phyloP scores from a whole-genome alignment of 2,113 vertebrate species.

The Lethenteron camtschaticum region DNA sequence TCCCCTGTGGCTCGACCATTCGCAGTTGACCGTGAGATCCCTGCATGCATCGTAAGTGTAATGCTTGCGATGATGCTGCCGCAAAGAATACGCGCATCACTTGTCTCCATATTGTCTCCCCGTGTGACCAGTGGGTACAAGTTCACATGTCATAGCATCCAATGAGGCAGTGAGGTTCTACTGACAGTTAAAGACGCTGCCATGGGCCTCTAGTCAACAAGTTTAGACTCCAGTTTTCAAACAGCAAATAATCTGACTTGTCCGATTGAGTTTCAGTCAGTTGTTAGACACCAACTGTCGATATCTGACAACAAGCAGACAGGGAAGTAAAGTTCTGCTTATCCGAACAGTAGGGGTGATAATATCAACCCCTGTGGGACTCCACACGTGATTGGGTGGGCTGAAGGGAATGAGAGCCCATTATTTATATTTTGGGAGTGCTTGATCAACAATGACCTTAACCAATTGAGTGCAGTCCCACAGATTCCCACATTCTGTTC shows the following conservation, averaged over 20 bases:
- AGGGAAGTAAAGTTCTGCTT: background rate
- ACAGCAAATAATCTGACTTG: background rate
- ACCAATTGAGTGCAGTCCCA: background rate
- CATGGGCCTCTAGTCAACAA: background rate
- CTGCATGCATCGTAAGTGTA: too few relatives aligned
- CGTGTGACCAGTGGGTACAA: too few relatives aligned
- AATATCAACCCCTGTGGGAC: background rate
- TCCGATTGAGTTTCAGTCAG: background rate
- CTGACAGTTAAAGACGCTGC: conserved; percentile 2
- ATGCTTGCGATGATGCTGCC: too few relatives aligned
- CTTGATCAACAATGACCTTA: too few relatives aligned
- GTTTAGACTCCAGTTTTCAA: background rate
- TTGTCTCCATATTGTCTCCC: too few relatives aligned
- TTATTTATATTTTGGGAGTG: background rate
- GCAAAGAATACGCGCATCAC: too few relatives aligned
- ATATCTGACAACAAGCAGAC: background rate
- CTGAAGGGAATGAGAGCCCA: background rate
- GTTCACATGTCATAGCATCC: too few relatives aligned
- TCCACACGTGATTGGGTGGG: background rate
- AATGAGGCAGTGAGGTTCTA: background rate
- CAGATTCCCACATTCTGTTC: background rate
- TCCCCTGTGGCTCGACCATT: too few relatives aligned
- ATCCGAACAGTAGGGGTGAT: background rate
- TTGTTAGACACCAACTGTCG: conserved; percentile 3
- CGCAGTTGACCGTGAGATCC: too few relatives aligned